Evolutionary conservation across 2,113 vertebrate species (phyloP).

Genomic region (Perca fluviatilis): DNA sequence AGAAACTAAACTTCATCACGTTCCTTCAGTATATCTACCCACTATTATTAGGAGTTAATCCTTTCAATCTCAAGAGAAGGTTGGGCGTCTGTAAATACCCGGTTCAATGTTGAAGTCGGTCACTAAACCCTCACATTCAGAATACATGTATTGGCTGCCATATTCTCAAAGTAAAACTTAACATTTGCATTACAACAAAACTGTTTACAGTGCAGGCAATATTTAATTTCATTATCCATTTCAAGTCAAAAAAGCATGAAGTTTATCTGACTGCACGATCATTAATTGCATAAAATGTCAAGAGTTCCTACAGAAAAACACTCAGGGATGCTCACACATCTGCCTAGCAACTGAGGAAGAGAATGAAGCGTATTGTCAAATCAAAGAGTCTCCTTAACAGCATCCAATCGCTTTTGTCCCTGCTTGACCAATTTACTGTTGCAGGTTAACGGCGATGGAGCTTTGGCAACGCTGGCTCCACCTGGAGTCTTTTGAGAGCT

Average conservation of each 20-base stretch:
- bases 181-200: background rate
- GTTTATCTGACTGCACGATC: slow-evolving; percentile 5
- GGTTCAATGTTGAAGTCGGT: slow-evolving; percentile 39
- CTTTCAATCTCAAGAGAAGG: slow-evolving; percentile 43
- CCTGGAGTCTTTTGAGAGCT: slow-evolving; percentile 35
- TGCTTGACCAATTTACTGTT: slow-evolving; percentile 26
- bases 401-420: slow-evolving; percentile 38
- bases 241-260: slow-evolving; percentile 8
- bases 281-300: slow-evolving; percentile 26
- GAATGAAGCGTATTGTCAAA: slow-evolving; percentile 4
- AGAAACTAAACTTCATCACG: slow-evolving; percentile 26
- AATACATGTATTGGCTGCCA: slow-evolving; percentile 30
- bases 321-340: slow-evolving; percentile 22
- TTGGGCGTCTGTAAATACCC: slow-evolving; percentile 52
- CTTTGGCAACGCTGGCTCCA: background rate
- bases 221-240: background rate
- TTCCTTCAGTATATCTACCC: background rate
- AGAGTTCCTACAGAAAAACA: background rate
- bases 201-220: background rate
- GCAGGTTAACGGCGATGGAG: slow-evolving; percentile 40
- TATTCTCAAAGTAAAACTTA: slow-evolving; percentile 1
- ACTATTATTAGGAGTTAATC: slow-evolving; percentile 55
- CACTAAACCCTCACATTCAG: slow-evolving; percentile 30
- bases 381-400: slow-evolving; percentile 8
- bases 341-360: slow-evolving; percentile 46